Evolutionary conservation across 2,797 vertebrate genomes (phyloP), one percentile per base, ranked within the genome.

Genomic region (Furcifer pardalis): DNA sequence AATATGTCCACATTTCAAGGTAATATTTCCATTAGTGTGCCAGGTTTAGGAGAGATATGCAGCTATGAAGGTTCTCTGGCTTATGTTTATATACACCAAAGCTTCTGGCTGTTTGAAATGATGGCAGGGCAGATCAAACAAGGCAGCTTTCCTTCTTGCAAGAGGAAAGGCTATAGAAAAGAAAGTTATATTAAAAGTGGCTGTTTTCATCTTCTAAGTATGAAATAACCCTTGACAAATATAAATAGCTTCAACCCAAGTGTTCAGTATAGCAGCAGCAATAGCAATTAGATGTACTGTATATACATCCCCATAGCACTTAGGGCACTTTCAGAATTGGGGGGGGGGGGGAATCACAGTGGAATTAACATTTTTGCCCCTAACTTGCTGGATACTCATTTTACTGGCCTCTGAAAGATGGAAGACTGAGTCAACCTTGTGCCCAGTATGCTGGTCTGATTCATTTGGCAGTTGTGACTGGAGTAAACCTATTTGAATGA

Each of bases 321-420:
- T n/a, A n/a, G n/a, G n/a, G n/a, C n/a, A n/a, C n/a, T n/a, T n/a
- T n/a, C n/a, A n/a, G n/a, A n/a, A n/a, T n/a, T n/a, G n/a, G n/a
- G n/a, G n/a, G n/a, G n/a, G n/a, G n/a, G n/a, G n/a, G 32, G 10
- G 56, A 85, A 59, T 65, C 63, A 78, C 86, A 92, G 82, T 86
- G 86, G 89, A 88, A 90, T 87, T 92, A 88, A 87, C 83, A 89
- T 88, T 93, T n/a, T n/a, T n/a, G n/a, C n/a, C n/a, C n/a, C n/a
- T n/a, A n/a, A n/a, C n/a, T n/a, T n/a, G n/a, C n/a, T n/a, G n/a
- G n/a, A n/a, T n/a, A n/a, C n/a, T n/a, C n/a, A n/a, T n/a, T n/a
- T n/a, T n/a, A n/a, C n/a, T n/a, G n/a, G n/a, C n/a, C n/a, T n/a
- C n/a, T n/a, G n/a, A n/a, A n/a, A n/a, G n/a, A n/a, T n/a, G n/a